A percentile compares a stretch with the other conserved stretches of the same genome.
These are phyloP conservation scores for Acanthurus tractus DNA, from an alignment of 2,797 vertebrate genomes.

Conservation along the genomic window DNA sequence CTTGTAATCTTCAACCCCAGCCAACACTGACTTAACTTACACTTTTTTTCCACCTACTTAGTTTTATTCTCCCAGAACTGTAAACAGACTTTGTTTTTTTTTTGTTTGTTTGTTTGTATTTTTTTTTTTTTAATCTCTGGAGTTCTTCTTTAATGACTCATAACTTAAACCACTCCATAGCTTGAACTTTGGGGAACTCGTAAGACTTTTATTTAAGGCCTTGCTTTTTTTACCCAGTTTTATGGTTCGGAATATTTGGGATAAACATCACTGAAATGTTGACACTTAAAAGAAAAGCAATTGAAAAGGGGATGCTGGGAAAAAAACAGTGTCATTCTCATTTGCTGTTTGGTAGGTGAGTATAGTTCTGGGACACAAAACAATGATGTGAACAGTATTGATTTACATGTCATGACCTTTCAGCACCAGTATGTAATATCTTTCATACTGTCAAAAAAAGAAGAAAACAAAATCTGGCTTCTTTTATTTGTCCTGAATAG, in stretches of 20 bases:
- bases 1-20: no score
- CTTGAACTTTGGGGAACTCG: not conserved
- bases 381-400: not conserved
- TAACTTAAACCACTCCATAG: not conserved
- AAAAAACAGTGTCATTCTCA: no score
- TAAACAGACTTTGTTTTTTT: not conserved
- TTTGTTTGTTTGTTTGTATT: no score
- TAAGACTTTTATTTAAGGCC: not conserved
- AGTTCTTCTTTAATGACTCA: not conserved
- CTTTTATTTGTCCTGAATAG: not conserved
- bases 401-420: not conserved
- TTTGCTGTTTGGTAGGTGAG: no score
- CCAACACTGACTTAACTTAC: not conserved
- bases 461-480: not conserved
- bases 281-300: no score
- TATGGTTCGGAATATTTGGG: not conserved
- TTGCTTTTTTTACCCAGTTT: not conserved
- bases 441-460: not conserved
- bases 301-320: not conserved
- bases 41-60: not conserved
- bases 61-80: not conserved
- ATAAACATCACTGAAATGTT: not conserved
- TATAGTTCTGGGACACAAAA: no score
- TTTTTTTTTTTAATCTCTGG: not conserved
- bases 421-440: not conserved